phyloP scores from a whole-genome alignment of 2,113 vertebrate genomes.

The Climacteris rufus region DNA sequence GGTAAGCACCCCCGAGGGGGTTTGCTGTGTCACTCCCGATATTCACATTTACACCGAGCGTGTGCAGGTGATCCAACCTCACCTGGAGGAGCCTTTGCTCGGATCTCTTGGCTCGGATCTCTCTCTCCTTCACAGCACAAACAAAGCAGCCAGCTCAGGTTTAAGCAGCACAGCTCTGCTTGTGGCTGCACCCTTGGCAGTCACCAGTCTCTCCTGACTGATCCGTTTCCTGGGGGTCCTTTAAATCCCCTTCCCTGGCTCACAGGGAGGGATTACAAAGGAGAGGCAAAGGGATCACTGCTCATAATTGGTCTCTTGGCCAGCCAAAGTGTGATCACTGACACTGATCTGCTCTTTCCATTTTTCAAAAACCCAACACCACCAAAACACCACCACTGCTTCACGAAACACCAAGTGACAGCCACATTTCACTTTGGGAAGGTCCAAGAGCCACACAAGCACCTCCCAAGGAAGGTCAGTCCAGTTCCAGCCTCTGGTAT shows the following conservation, averaged over 20 bases:
- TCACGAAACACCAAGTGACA: neutral
- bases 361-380: neutral
- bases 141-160: neutral
- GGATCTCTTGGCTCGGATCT: neutral
- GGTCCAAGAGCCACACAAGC: neutral
- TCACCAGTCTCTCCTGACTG: neutral
- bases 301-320: neutral
- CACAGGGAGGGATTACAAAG: fast-evolving
- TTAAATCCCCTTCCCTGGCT: neutral
- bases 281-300: neutral
- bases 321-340: neutral
- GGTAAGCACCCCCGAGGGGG: neutral
- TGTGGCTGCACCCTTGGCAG: neutral
- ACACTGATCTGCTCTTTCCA: neutral
- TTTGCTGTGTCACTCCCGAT: neutral
- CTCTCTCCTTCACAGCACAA: neutral
- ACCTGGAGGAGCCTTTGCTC: neutral
- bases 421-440: neutral
- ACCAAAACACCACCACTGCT: neutral
- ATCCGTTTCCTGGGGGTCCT: neutral
- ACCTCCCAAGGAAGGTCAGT: neutral
- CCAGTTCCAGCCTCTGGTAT: neutral
- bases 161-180: neutral
- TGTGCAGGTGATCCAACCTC: fast-evolving
- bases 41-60: neutral